Percentiles rank a stretch among this genome's conserved stretches.
Evolutionary conservation across 1,140 invertebrate species (phyloP).

Genomic region (Drosophila lini): DNA sequence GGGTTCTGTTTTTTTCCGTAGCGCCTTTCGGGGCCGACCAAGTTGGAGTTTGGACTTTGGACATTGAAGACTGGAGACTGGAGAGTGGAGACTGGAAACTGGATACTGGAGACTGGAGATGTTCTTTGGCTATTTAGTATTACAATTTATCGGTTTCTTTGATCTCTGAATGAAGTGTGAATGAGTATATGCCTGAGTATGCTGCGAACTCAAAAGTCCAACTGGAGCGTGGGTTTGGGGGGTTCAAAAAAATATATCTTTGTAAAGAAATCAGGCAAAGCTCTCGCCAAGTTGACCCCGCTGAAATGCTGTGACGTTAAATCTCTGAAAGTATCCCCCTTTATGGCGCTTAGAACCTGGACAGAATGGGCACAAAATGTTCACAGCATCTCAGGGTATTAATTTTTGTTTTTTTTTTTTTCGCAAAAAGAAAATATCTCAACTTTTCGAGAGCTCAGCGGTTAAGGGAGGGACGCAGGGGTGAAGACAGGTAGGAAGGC

Average conservation of each 20-base stretch:
- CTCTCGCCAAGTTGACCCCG: slow-evolving; percentile 35
- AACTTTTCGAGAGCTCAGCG: slow-evolving; percentile 73
- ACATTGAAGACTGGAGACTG: background rate
- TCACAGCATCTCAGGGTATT: slow-evolving; percentile 49
- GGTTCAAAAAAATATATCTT: slow-evolving; percentile 13
- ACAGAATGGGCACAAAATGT: slow-evolving; percentile 49
- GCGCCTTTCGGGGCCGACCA: slow-evolving; percentile 12
- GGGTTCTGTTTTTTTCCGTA: slow-evolving; percentile 19
- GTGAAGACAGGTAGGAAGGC: background rate
- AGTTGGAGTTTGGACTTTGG: slow-evolving; percentile 5
- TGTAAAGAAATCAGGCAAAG: slow-evolving; percentile 18
- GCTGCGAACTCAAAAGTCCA: slow-evolving; percentile 57
- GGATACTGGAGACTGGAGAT: slow-evolving; percentile 17
- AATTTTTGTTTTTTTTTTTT: slow-evolving; percentile 17
- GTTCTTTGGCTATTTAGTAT: slow-evolving; percentile 54
- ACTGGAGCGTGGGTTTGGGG: slow-evolving; percentile 6
- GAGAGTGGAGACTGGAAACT: background rate
- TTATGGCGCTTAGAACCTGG: slow-evolving; percentile 14
- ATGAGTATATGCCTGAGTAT: slow-evolving; percentile 76
- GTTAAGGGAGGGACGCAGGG: background rate
- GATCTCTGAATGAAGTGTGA: slow-evolving; percentile 68
- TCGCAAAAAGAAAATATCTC: slow-evolving; percentile 29
- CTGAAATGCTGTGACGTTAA: slow-evolving; percentile 18
- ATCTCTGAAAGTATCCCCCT: slow-evolving; percentile 26
- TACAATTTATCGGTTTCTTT: slow-evolving; percentile 51